Evolutionary conservation across 2,113 vertebrate species (phyloP).

Genomic region (Anguilla japonica): DNA sequence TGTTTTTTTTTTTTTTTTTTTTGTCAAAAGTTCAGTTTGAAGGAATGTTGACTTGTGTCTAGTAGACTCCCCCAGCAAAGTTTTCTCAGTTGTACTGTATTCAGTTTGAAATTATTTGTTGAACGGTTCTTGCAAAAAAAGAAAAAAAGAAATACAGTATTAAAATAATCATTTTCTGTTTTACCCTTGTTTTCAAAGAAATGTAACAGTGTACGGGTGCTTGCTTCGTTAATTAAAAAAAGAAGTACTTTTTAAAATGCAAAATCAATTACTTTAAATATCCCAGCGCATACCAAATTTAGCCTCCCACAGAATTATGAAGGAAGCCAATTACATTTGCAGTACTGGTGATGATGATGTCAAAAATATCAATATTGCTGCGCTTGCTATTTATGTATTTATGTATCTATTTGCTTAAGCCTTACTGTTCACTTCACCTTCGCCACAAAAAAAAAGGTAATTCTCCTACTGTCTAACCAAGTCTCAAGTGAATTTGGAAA

Average conservation of each 20-base stretch:
- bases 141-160: slow-evolving; percentile 62
- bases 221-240: not conserved
- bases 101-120: slow-evolving; percentile 80
- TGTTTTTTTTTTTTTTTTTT: slow-evolving; percentile 50
- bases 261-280: not conserved
- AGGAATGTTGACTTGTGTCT: slow-evolving; percentile 58
- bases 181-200: not conserved
- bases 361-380: not conserved
- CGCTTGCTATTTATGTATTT: not conserved
- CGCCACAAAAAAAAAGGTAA: not conserved
- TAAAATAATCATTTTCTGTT: slow-evolving; percentile 72
- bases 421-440: not conserved
- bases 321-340: not conserved
- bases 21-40: slow-evolving; percentile 43
- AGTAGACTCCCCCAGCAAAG: slow-evolving; percentile 72
- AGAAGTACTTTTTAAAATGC: not conserved
- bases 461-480: not conserved
- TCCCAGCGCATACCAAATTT: not conserved
- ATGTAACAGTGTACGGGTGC: not conserved
- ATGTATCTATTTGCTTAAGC: not conserved
- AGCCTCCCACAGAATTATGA: not conserved
- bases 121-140: slow-evolving; percentile 69
- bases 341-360: not conserved
- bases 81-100: slow-evolving; percentile 77
- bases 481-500: not conserved